Conservation (phyloP, 2,888 invertebrate species). For the Nezara viridula region DNA sequence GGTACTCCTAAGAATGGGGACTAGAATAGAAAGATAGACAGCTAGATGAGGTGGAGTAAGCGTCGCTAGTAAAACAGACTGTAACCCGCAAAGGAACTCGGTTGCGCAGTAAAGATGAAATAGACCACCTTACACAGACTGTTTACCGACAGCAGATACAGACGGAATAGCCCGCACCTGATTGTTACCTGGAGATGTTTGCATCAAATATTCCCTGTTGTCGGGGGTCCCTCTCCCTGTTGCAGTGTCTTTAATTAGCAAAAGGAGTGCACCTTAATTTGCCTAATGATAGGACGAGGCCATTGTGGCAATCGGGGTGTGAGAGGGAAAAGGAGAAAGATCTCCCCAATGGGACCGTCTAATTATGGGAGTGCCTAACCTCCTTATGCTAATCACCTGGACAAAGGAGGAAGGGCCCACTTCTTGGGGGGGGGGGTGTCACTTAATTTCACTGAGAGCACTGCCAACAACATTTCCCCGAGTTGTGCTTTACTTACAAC, state of each 20-base stretch:
- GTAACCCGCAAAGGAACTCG: not conserved
- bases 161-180: not conserved
- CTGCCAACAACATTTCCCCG: not conserved
- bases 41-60: not conserved
- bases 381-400: conserved; percentile 44
- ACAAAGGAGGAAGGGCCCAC: not conserved
- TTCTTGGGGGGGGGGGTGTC: not conserved
- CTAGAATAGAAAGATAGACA: too few relatives aligned
- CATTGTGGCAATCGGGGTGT: conserved; percentile 38
- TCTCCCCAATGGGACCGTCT: not conserved
- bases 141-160: not conserved
- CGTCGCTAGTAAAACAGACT: not conserved
- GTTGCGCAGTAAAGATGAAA: not conserved
- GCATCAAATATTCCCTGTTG: not conserved
- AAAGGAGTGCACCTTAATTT: conserved; percentile 45
- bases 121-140: not conserved
- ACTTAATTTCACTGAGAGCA: conserved; percentile 1
- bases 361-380: conserved; percentile 49
- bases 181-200: conserved; percentile 8
- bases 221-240: not conserved
- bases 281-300: conserved; percentile 30
- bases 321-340: conserved; percentile 6
- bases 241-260: conserved; percentile 11
- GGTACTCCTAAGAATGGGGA: too few relatives aligned
- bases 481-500: not conserved